Evolutionary conservation across 2,797 vertebrate genomes (phyloP).

Genomic region (Galago senegalensis): DNA sequence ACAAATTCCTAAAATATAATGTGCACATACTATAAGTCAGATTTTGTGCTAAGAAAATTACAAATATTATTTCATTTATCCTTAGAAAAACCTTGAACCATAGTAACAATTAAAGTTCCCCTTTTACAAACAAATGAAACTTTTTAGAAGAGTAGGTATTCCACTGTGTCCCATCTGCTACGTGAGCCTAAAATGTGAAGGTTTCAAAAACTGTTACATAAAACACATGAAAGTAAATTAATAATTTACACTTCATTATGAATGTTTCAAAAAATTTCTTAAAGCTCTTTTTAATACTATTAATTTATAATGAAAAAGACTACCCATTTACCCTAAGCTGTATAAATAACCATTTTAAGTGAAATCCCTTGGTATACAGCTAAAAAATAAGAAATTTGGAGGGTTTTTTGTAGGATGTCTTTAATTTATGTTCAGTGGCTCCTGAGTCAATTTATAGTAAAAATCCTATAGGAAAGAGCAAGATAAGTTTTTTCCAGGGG

Average conservation of each 20-base stretch:
- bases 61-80: background rate
- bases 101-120: background rate
- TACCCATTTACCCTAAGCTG: background rate
- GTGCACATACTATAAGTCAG: background rate
- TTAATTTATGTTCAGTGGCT: background rate
- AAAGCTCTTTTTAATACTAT: background rate
- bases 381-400: background rate
- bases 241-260: background rate
- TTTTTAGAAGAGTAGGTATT: background rate
- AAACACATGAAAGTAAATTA: background rate
- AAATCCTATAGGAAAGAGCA: background rate
- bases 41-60: background rate
- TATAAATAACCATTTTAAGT: background rate
- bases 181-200: background rate
- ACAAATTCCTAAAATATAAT: background rate
- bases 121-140: background rate
- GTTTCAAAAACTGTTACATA: background rate
- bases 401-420: background rate
- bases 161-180: background rate
- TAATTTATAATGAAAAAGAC: background rate
- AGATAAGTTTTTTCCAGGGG: background rate
- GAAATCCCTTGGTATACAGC: background rate
- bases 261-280: background rate
- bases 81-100: background rate
- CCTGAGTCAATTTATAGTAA: background rate